phyloP scores from a whole-genome alignment of 2,113 vertebrate genomes.

The Zapornia atra region DNA sequence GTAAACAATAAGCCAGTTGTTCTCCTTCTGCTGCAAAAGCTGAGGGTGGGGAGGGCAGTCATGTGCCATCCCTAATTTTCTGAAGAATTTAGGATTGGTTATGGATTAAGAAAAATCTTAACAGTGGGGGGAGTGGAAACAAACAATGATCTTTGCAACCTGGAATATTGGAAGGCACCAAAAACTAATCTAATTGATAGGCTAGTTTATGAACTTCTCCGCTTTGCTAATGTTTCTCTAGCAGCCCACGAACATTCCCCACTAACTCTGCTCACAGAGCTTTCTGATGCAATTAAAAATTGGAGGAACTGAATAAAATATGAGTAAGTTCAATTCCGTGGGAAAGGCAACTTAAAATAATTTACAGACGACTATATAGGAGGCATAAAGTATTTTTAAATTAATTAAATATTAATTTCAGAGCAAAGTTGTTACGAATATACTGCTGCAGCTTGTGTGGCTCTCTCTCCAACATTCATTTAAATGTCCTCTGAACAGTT shows the following conservation, averaged over 20 bases:
- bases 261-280: neutral
- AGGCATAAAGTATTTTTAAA: slow-evolving; percentile 42
- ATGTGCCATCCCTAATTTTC: neutral
- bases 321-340: neutral
- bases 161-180: neutral
- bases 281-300: neutral
- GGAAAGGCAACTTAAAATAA: slow-evolving; percentile 43
- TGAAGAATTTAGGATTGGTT: neutral
- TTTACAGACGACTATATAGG: slow-evolving; percentile 39
- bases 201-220: slow-evolving; percentile 17
- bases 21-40: neutral
- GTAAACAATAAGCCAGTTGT: neutral
- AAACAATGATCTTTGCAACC: neutral
- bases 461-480: slow-evolving; percentile 38
- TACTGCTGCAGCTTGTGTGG: slow-evolving; percentile 33
- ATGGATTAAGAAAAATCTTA: neutral
- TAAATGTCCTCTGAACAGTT: slow-evolving; percentile 48
- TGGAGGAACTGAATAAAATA: slow-evolving; percentile 29
- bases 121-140: no score
- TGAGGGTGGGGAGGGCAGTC: neutral
- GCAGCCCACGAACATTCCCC: neutral
- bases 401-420: slow-evolving; percentile 67
- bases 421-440: slow-evolving; percentile 44
- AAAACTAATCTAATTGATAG: neutral
- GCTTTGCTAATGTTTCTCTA: slow-evolving; percentile 28